A percentile compares a stretch with the other conserved stretches of the same genome.
phyloP scores from a whole-genome alignment of 2,113 vertebrate genomes.

The Poeciliopsis occidentalis region DNA sequence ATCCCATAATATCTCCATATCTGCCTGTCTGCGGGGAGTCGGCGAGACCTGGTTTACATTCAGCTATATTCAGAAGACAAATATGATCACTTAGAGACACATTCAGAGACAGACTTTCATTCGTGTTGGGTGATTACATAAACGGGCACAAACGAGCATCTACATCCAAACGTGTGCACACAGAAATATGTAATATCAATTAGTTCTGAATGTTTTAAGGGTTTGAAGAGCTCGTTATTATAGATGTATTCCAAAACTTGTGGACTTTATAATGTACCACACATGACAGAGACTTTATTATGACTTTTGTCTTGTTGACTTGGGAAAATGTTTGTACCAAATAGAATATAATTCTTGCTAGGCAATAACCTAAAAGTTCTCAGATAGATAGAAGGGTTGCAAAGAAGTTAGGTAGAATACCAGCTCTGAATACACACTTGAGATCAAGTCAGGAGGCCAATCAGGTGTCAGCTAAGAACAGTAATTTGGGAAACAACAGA shows the following conservation, averaged over 20 bases:
- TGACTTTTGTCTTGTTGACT: background rate
- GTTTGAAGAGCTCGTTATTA: constrained; percentile 15
- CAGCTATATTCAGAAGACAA: constrained; percentile 57
- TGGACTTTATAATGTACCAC: background rate
- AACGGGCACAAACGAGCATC: constrained; percentile 2
- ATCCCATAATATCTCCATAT: constrained; percentile 66
- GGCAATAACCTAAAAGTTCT: background rate
- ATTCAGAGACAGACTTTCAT: constrained; percentile 23
- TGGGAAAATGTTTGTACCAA: background rate
- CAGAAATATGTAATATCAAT: constrained; percentile 17
- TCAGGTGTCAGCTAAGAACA: too few relatives aligned
- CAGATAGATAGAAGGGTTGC: background rate
- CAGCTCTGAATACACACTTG: too few relatives aligned
- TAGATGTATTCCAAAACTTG: background rate
- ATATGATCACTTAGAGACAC: constrained; percentile 62
- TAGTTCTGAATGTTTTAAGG: constrained; percentile 29
- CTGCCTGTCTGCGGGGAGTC: constrained; percentile 59
- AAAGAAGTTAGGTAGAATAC: too few relatives aligned
- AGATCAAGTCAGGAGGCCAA: too few relatives aligned
- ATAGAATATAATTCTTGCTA: background rate
- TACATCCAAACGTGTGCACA: background rate
- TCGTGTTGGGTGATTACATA: constrained; percentile 9
- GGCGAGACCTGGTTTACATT: constrained; percentile 65
- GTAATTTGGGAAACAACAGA: too few relatives aligned
- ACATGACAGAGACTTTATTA: background rate